Evolutionary conservation across 2,113 vertebrate genomes (phyloP).

Genomic region (Ctenodactylus gundi): DNA sequence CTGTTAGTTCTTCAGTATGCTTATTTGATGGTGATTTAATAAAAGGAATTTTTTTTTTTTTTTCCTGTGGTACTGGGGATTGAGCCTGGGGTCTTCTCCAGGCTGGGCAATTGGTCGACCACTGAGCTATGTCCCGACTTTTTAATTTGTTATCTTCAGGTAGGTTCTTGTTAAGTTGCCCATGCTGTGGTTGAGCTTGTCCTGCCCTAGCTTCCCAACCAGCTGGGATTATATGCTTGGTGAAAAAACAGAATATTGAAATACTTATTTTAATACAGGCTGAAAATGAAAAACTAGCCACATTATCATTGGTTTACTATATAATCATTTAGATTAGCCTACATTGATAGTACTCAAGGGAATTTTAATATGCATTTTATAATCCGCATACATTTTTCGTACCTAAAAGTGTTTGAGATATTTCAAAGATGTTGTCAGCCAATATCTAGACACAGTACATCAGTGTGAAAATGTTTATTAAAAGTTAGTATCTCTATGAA

Average conservation of each 20-base stretch:
- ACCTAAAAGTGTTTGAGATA: not conserved
- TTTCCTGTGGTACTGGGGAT: not conserved
- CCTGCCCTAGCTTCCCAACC: not conserved
- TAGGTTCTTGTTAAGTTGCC: not conserved
- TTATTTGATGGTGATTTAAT: not conserved
- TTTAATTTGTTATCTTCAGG: not conserved
- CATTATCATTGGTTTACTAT: not conserved
- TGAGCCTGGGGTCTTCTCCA: not conserved
- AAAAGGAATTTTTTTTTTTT: not conserved
- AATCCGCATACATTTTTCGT: slow-evolving; percentile 17
- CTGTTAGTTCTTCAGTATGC: not conserved
- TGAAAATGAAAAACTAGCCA: slow-evolving; percentile 45
- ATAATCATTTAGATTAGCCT: not conserved
- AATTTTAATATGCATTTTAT: not conserved
- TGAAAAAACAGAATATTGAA: not conserved
- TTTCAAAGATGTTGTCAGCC: slow-evolving; percentile 30
- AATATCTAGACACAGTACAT: slow-evolving; percentile 25
- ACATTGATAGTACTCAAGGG: not conserved
- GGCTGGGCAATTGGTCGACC: not conserved
- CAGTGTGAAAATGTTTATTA: slow-evolving; percentile 61
- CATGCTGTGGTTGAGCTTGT: not conserved
- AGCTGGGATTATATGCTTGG: not conserved
- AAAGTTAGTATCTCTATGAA: slow-evolving; percentile 56
- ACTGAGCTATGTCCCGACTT: not conserved
- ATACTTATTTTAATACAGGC: slow-evolving; percentile 9